Percentiles rank a stretch among this genome's conserved stretches.
Conservation (phyloP, 2,797 vertebrate species). For the Acanthurus leucopareius region DNA sequence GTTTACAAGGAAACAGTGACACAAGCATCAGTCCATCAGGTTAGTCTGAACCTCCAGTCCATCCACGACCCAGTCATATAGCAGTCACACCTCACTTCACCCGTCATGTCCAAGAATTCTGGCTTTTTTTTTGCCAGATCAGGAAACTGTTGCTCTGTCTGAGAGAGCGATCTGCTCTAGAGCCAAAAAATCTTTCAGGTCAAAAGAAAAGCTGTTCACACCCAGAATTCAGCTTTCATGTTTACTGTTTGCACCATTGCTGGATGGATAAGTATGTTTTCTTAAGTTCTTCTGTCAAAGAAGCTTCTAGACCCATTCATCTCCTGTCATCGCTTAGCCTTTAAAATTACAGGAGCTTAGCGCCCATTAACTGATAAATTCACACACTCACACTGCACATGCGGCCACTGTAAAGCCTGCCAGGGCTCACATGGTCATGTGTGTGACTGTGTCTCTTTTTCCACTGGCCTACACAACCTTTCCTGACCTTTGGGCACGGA, state of each 20-base stretch:
- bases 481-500: slow-evolving; percentile 62
- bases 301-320: slow-evolving; percentile 15
- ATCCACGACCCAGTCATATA: neutral
- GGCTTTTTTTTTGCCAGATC: slow-evolving; percentile 57
- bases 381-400: slow-evolving; percentile 45
- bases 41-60: slow-evolving; percentile 1
- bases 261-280: slow-evolving; percentile 1
- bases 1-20: slow-evolving; percentile 39
- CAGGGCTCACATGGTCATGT: slow-evolving; percentile 63
- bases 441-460: slow-evolving; percentile 80
- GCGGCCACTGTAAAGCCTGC: slow-evolving; percentile 54
- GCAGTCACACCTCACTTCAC: slow-evolving; percentile 16
- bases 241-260: neutral
- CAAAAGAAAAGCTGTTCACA: slow-evolving; percentile 1
- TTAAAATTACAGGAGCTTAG: slow-evolving; percentile 67
- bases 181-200: slow-evolving; percentile 26
- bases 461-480: slow-evolving; percentile 69
- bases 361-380: slow-evolving; percentile 50
- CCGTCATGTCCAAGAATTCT: slow-evolving; percentile 40
- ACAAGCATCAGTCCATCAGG: slow-evolving; percentile 6
- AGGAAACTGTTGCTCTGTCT: slow-evolving; percentile 34
- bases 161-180: slow-evolving; percentile 18
- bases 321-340: slow-evolving; percentile 28
- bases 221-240: slow-evolving; percentile 29
- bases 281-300: slow-evolving; percentile 15